These are phyloP conservation scores for Platycheirus albimanus DNA, from an alignment of 2,888 invertebrate genomes.

Conservation along the genomic window DNA sequence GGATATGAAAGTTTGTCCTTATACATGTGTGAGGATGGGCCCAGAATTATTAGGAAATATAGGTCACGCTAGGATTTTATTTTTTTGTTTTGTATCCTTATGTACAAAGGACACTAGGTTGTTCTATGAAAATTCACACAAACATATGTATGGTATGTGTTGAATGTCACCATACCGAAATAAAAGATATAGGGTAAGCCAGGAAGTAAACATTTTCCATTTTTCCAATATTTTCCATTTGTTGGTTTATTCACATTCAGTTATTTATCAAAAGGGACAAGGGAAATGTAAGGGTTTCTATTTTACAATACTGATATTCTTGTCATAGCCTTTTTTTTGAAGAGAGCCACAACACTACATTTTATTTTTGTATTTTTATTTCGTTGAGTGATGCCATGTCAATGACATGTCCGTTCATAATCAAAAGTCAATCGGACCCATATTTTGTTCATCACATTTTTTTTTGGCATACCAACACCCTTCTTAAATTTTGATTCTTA, in stretches of 20 bases:
- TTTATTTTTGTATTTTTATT: too few species aligned
- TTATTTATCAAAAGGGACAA: too few species aligned
- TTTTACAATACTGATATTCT: too few species aligned
- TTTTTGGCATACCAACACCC: too few species aligned
- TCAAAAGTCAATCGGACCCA: slow-evolving; percentile 12
- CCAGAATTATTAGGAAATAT: slow-evolving; percentile 41
- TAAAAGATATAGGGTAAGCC: slow-evolving; percentile 5
- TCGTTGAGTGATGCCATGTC: too few species aligned
- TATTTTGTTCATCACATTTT: background rate
- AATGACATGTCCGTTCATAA: background rate
- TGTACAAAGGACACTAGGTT: background rate
- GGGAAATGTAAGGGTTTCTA: too few species aligned
- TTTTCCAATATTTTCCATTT: background rate
- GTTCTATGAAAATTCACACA: background rate
- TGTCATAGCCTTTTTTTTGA: background rate
- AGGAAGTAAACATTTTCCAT: background rate
- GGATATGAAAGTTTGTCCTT: background rate
- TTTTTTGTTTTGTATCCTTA: slow-evolving; percentile 1
- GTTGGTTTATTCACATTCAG: too few species aligned
- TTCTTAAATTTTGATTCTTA: too few species aligned
- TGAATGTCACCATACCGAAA: slow-evolving; percentile 1
- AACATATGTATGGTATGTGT: background rate
- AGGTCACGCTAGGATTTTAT: slow-evolving; percentile 41
- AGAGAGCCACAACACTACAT: too few species aligned
- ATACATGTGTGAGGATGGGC: slow-evolving; percentile 30